Evolutionary conservation across 1,140 invertebrate genomes (phyloP).

Genomic region (Neodiprion pinetum): DNA sequence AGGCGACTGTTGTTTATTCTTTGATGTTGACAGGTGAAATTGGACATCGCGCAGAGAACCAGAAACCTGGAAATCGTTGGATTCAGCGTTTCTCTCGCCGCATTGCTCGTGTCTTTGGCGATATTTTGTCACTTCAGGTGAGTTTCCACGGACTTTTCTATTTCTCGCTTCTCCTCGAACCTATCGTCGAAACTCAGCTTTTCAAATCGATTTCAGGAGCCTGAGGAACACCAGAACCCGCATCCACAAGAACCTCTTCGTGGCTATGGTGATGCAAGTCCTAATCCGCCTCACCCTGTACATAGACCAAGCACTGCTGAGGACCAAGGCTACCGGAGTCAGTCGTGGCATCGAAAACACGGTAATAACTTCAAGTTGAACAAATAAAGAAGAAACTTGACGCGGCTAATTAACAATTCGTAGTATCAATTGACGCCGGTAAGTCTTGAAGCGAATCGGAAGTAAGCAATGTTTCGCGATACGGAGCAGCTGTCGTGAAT

Average conservation of each 20-base stretch:
- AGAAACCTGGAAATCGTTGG: slow-evolving; percentile 84
- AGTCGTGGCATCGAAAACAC: slow-evolving; percentile 77
- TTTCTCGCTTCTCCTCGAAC: neutral
- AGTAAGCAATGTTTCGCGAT: too few relatives aligned
- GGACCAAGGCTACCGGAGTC: slow-evolving; percentile 39
- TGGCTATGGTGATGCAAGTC: slow-evolving; percentile 86
- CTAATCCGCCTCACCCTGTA: slow-evolving; percentile 85
- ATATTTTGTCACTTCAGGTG: slow-evolving; percentile 86
- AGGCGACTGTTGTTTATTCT: neutral
- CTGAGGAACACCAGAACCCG: slow-evolving; percentile 85
- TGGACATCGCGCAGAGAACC: slow-evolving; percentile 78
- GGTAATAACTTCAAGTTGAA: slow-evolving; percentile 58
- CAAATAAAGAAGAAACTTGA: neutral
- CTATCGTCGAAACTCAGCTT: neutral
- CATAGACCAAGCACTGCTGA: slow-evolving; percentile 76
- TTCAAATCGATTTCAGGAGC: slow-evolving; percentile 64
- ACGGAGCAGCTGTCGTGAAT: too few relatives aligned
- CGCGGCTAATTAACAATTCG: neutral
- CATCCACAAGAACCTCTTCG: slow-evolving; percentile 88
- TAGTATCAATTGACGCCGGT: too few relatives aligned
- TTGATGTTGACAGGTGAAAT: slow-evolving; percentile 61
- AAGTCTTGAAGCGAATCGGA: too few relatives aligned
- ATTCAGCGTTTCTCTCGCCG: slow-evolving; percentile 78
- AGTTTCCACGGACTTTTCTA: slow-evolving; percentile 32
- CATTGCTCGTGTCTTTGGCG: slow-evolving; percentile 75